Conservation (phyloP, 2,797 vertebrate species). For the Catamblyrhynchus diadema region DNA sequence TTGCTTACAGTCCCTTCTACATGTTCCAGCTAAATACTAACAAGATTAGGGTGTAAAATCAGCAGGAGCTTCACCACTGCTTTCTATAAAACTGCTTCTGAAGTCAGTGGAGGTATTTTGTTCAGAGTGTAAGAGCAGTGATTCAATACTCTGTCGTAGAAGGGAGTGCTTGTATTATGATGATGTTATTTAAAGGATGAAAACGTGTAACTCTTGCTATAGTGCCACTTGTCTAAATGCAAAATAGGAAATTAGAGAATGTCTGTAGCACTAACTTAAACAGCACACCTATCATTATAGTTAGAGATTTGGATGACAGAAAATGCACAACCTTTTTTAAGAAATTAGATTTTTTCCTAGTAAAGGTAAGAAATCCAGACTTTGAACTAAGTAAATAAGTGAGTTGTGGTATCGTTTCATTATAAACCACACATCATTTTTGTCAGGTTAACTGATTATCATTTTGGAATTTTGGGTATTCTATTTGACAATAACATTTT, state of each 20-base stretch:
- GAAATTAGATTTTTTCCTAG: background rate
- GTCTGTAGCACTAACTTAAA: background rate
- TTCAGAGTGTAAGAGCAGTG: background rate
- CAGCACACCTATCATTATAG: background rate
- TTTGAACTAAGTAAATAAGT: background rate
- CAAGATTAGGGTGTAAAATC: background rate
- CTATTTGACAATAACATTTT: background rate
- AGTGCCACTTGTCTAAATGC: background rate
- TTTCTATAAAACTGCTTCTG: background rate
- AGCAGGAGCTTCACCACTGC: background rate
- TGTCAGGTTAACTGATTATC: background rate
- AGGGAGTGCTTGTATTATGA: background rate
- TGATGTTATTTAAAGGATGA: background rate
- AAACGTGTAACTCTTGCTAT: background rate
- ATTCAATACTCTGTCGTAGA: background rate
- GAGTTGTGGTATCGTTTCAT: background rate
- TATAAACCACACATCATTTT: background rate
- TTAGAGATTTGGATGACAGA: background rate
- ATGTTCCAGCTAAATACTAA: background rate
- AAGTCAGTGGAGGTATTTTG: background rate
- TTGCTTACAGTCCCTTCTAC: background rate
- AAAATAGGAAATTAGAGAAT: background rate
- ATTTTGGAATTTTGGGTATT: background rate
- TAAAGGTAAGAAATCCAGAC: background rate
- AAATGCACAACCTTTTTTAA: background rate